Evolutionary conservation across 2,113 vertebrate genomes (phyloP), one percentile per base, ranked within the genome.

Genomic region (Epinephelus fuscoguttatus): DNA sequence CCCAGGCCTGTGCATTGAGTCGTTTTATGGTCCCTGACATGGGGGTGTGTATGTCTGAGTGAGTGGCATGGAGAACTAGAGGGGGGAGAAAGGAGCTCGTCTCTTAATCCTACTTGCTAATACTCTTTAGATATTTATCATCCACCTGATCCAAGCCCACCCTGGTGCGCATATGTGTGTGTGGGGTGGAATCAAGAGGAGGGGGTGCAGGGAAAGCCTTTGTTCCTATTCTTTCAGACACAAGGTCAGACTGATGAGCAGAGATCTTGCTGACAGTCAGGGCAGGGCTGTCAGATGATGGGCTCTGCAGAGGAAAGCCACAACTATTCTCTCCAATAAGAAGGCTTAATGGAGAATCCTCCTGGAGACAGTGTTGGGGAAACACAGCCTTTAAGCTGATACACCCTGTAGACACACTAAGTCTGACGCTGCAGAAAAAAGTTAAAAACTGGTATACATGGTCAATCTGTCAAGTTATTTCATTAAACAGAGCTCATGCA

Each of bases 91-190:
- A 49, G 57, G 45, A 37, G 47, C 57, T 71, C 8, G 42, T 55
- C 52, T 42, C 42, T n/a, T 88, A 89, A 90, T 87, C 78, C 25
- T n/a, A 68, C 50, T 4, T 82, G 55, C 55, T 89, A 88, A 90
- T 79, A 77, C 70, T 78, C 9, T 21, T 74, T 80, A 69, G 25
- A 85, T 84, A 85, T 90, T 79, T 70, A 91, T 84, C 45, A 84
- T 84, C 81, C 85, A 87, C 60, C 84, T 81, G 77, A 91, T 75
- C 77, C 77, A 64, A 30, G 73, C 52, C 78, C 70, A 75, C 64
- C 68, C 74, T 47, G 52, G 30, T 80, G 37, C 64, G 78, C 37
- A 14, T 74, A 30, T 79, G 62, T 76, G 70, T 69, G 27, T 40
- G 53, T 23, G 10, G 64, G 49, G 66, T 11, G 53, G 25, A 62